phyloP scores from a whole-genome alignment of 2,113 vertebrate species.

The Mesocricetus auratus region DNA sequence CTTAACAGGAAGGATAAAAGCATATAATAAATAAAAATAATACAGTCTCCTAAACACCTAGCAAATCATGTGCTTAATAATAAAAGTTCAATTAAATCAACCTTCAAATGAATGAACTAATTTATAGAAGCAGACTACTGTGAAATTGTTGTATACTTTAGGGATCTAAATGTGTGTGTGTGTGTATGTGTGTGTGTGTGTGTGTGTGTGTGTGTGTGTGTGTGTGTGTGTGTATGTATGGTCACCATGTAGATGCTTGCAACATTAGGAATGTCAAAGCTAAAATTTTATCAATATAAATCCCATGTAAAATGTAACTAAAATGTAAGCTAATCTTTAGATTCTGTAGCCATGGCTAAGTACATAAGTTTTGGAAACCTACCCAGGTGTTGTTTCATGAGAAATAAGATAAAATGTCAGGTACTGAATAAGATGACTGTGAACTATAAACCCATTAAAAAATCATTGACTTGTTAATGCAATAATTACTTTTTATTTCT shows the following conservation, averaged over 20 bases:
- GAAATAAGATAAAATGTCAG: background rate
- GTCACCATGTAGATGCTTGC: background rate
- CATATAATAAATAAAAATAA: background rate
- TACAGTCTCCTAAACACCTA: background rate
- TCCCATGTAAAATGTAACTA: background rate
- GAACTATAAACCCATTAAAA: background rate
- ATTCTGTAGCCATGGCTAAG: background rate
- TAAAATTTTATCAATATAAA: background rate
- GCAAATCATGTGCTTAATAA: background rate
- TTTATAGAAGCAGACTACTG: background rate
- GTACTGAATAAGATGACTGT: background rate
- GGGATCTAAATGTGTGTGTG: background rate
- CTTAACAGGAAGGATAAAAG: background rate
- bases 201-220: too few species aligned
- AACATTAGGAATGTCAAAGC: background rate
- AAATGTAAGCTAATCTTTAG: background rate
- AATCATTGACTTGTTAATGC: background rate
- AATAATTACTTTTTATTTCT: background rate
- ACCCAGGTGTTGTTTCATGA: background rate
- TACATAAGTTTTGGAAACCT: background rate
- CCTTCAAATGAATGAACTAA: conserved; percentile 4
- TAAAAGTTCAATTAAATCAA: background rate
- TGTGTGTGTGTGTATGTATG: too few species aligned
- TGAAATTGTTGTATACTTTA: conserved; percentile 19
- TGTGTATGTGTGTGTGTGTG: too few species aligned